phyloP scores from a whole-genome alignment of 2,113 vertebrate genomes.

The Platichthys stellatus region DNA sequence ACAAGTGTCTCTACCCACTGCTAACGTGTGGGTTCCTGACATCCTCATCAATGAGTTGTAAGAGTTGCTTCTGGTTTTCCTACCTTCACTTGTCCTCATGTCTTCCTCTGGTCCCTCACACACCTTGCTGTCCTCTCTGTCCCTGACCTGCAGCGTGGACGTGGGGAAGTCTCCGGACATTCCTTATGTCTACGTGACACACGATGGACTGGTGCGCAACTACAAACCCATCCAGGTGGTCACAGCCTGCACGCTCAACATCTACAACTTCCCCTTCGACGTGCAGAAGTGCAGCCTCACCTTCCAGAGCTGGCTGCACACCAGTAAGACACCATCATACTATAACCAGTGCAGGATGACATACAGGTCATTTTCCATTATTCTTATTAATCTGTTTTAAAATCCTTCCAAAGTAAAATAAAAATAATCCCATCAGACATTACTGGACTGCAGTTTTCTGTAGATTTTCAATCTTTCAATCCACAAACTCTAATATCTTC shows the following conservation, averaged over 20 bases:
- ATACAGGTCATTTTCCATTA: no score
- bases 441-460: no score
- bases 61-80: constrained; percentile 63
- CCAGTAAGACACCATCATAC: constrained; percentile 80
- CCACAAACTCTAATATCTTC: no score
- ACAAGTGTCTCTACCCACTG: constrained; percentile 88
- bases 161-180: constrained; percentile 95
- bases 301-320: constrained; percentile 98
- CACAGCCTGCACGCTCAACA: constrained; percentile 94
- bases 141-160: constrained; percentile 85
- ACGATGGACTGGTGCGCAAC: constrained; percentile 90
- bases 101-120: background rate
- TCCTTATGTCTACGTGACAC: constrained; percentile 90
- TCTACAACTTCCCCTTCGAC: constrained; percentile 98
- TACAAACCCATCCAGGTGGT: constrained; percentile 98
- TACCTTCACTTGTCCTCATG: background rate
- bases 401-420: no score
- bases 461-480: no score
- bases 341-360: no score
- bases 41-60: constrained; percentile 99
- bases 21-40: constrained; percentile 95
- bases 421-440: no score
- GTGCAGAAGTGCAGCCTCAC: constrained; percentile 97
- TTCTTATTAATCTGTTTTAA: no score
- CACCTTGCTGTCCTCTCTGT: background rate